Conservation (phyloP, 2,113 vertebrate genomes). For the Reinhardtius hippoglossoides region DNA sequence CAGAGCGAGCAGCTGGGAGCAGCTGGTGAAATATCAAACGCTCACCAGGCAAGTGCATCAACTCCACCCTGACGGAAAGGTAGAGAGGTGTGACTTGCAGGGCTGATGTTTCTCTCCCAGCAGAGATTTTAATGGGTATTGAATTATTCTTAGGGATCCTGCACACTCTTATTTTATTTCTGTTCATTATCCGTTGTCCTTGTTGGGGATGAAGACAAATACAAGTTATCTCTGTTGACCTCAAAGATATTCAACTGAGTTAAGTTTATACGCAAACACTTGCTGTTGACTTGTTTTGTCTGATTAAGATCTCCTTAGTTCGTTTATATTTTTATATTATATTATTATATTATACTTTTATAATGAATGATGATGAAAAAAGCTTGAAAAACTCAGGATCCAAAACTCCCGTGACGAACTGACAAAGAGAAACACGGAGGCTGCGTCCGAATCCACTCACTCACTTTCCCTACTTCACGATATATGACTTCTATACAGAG, state of each 20-base stretch:
- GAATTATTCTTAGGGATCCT: background rate
- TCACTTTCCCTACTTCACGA: too few species aligned
- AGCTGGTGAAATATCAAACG: constrained; percentile 41
- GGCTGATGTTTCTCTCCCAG: background rate
- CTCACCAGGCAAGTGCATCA: background rate
- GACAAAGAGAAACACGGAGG: too few species aligned
- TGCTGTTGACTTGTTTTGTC: too few species aligned
- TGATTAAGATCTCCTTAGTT: too few species aligned
- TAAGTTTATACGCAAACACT: background rate
- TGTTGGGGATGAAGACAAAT: background rate
- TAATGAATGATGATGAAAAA: too few species aligned
- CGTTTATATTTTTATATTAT: too few species aligned
- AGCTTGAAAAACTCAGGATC: too few species aligned
- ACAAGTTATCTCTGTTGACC: background rate
- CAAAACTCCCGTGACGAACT: too few species aligned
- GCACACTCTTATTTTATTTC: background rate
- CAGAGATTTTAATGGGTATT: background rate
- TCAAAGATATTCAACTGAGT: background rate
- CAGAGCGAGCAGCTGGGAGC: constrained; percentile 18
- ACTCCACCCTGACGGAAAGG: background rate
- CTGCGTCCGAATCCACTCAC: too few species aligned
- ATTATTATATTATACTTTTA: too few species aligned
- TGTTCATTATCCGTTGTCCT: too few species aligned
- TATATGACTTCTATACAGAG: too few species aligned
- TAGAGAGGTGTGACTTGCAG: background rate